Percentiles rank a stretch among this genome's conserved stretches.
Conservation (phyloP, 2,888 invertebrate genomes). For the Bombylius discolor region DNA sequence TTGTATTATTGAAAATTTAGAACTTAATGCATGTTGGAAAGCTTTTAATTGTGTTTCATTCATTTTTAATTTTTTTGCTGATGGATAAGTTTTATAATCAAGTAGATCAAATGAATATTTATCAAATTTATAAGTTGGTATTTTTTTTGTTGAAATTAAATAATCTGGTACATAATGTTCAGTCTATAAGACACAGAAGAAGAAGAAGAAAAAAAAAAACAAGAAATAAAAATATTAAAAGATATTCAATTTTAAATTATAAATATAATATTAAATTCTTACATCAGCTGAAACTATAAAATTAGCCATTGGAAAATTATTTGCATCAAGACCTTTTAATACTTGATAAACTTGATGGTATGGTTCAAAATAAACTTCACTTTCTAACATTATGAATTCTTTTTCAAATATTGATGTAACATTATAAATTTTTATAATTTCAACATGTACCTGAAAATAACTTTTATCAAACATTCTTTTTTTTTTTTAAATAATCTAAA, state of each 20-base stretch:
- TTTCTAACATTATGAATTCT: conserved; percentile 56
- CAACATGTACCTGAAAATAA: conserved; percentile 25
- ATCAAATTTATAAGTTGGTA: conserved; percentile 17
- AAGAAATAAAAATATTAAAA: neutral
- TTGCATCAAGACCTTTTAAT: conserved; percentile 44
- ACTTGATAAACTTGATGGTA: conserved; percentile 61
- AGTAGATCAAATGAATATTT: conserved; percentile 19
- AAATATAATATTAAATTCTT: conserved; percentile 1
- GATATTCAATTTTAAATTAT: neutral
- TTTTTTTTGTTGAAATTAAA: conserved; percentile 21
- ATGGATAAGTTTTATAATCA: conserved; percentile 37
- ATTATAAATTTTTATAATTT: conserved; percentile 28
- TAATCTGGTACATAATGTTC: conserved; percentile 28
- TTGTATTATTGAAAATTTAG: conserved; percentile 66
- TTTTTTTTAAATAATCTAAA: neutral
- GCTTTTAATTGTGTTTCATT: conserved; percentile 57
- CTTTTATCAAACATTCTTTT: neutral
- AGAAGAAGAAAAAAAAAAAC: neutral
- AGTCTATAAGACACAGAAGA: conserved; percentile 6
- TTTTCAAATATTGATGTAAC: conserved; percentile 28
- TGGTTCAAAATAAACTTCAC: conserved; percentile 69
- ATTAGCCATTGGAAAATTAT: conserved; percentile 51
- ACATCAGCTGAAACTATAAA: conserved; percentile 52
- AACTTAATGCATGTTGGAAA: conserved; percentile 50
- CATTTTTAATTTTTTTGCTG: conserved; percentile 37